These are phyloP conservation scores for Thera obeliscata DNA, from an alignment of 2,888 invertebrate genomes.

Conservation along the genomic window DNA sequence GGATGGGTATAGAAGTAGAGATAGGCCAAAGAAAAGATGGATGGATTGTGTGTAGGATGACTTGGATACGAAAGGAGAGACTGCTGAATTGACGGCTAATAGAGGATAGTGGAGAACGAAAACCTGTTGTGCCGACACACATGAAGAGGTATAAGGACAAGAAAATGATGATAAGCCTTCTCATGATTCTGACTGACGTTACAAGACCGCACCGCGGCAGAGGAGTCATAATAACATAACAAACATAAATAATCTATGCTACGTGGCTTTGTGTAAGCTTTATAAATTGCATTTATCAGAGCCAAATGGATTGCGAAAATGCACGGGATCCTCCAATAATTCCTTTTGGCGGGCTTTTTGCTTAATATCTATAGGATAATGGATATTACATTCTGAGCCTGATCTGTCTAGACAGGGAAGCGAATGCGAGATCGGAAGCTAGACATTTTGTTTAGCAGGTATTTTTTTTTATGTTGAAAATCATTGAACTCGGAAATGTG, in stretches of 20 bases:
- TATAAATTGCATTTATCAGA: constrained; percentile 21
- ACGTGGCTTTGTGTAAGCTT: not conserved
- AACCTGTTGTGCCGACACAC: no score
- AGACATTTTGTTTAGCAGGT: constrained; percentile 9
- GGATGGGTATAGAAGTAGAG: no score
- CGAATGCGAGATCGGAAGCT: constrained; percentile 4
- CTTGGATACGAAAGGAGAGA: no score
- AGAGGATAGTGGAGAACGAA: no score
- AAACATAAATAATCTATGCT: not conserved
- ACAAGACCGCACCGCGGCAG: not conserved
- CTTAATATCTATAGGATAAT: constrained; percentile 23
- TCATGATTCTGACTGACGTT: not conserved
- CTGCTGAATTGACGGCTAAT: no score
- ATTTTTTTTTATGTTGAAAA: constrained; percentile 28
- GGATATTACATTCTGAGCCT: constrained; percentile 17
- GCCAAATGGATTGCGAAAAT: constrained; percentile 15
- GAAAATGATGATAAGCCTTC: no score
- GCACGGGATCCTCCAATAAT: constrained; percentile 18
- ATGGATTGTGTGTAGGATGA: no score
- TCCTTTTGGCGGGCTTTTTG: constrained; percentile 16
- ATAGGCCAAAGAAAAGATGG: no score
- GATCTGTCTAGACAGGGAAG: constrained; percentile 22
- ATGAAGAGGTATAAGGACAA: no score
- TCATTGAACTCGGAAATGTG: constrained; percentile 39
- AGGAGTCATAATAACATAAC: not conserved